phyloP scores from a whole-genome alignment of 1,140 invertebrate genomes.

The Holcopasites calliopsidis region DNA sequence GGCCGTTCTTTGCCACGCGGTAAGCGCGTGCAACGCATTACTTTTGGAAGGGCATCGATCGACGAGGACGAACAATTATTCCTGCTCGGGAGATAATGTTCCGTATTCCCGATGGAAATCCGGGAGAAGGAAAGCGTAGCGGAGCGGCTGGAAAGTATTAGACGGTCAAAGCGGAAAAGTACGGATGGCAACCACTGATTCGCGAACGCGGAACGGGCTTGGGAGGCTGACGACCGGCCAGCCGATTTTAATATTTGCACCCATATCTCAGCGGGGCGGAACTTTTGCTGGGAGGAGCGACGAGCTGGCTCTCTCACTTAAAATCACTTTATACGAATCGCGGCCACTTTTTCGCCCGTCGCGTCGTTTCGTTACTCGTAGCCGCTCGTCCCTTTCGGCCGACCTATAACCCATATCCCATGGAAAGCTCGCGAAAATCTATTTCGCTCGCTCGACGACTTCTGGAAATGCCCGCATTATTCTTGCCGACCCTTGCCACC shows the following conservation, averaged over 20 bases:
- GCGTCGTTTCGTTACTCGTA: constrained; percentile 17
- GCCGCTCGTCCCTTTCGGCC: background rate
- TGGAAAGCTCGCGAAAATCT: constrained; percentile 62
- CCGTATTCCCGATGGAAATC: background rate
- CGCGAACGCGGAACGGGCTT: background rate
- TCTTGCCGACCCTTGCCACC: constrained; percentile 58
- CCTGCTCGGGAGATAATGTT: background rate
- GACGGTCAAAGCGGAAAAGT: background rate
- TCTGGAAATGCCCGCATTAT: constrained; percentile 63
- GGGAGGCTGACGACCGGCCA: constrained; percentile 49
- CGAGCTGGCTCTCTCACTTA: constrained; percentile 67
- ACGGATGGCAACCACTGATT: constrained; percentile 47
- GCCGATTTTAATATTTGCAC: constrained; percentile 73
- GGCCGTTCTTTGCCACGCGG: background rate
- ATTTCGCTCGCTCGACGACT: constrained; percentile 58
- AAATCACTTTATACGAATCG: constrained; percentile 72
- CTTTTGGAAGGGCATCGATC: background rate
- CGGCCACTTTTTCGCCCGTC: constrained; percentile 61
- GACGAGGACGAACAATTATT: background rate
- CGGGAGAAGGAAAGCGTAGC: background rate
- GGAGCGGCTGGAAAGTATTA: constrained; percentile 13
- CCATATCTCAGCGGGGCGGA: constrained; percentile 68
- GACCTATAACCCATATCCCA: constrained; percentile 54
- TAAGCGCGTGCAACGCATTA: background rate
- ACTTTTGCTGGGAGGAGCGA: constrained; percentile 54